Base-by-base conservation (phyloP, 2,797 vertebrate genomes). In the Podargus strigoides region DNA sequence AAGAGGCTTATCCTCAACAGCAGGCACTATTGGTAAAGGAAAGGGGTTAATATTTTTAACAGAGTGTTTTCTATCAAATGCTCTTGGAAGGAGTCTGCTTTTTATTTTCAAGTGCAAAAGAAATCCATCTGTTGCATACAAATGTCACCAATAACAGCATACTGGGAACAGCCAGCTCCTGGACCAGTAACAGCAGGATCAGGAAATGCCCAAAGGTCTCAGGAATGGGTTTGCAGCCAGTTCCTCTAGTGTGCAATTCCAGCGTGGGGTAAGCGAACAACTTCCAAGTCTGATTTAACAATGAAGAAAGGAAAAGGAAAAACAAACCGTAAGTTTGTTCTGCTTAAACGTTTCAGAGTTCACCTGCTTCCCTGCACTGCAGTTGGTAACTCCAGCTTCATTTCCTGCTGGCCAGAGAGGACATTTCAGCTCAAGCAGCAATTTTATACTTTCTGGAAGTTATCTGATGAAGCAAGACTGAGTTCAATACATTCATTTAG, bases 171-270 rank as follows among this genome's bases (percentile, higher is more conserved):
- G 63, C 13, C 41, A 34, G 63, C 58, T 64, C 49, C 66, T 9
- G 47, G 52, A 12, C 42, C 15, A 3, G 1, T 1, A 14, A 11
- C 0, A 4, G 49, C 24, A 37, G 64, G 41, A 36, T 1, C 3
- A 7, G 68, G 47, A 28, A 30, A 47, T 2, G 39, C 77, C 3
- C 0, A 32, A 50, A 26, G 18, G 22, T 20, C 49, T 14, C 14
- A 44, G 49, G 13, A 80, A 26, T 20, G 1, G 4, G 14, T 22
- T 28, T 4, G 44, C 42, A 81, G 46, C 19, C 80, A 39, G 28
- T 10, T 53, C 15, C 34, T 64, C 10, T 4, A 21, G 7, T 1
- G 12, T 27, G 68, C 2, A 7, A 32, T 9, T 11, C 32, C 70
- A 50, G 28, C 0, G 9, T 3, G 32, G 58, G 22, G 15, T 7